Conservation (phyloP, 2,888 invertebrate species). For the Myathropa florea region DNA sequence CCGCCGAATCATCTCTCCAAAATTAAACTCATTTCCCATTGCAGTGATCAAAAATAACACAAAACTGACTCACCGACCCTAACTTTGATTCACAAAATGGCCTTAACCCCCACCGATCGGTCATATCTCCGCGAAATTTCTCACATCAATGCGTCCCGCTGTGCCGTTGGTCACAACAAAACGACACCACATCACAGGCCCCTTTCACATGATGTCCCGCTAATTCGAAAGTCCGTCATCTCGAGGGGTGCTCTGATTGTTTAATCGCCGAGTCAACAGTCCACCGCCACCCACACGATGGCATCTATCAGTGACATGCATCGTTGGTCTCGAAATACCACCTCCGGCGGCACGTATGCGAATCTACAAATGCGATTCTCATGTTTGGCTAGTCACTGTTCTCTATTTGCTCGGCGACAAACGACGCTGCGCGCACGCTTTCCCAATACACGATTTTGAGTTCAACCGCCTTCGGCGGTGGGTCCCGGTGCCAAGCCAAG, state of each 20-base stretch:
- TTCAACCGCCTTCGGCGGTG: constrained; percentile 47
- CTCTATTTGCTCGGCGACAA: constrained; percentile 18
- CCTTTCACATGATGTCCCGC: constrained; percentile 6
- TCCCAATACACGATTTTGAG: constrained; percentile 39
- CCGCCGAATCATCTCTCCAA: neutral
- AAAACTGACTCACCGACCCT: constrained; percentile 46
- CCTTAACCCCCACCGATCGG: constrained; percentile 45
- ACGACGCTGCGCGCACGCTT: constrained; percentile 33
- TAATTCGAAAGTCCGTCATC: constrained; percentile 41
- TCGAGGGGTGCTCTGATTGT: constrained; percentile 58
- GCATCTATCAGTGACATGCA: constrained; percentile 36
- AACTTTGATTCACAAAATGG: constrained; percentile 39
- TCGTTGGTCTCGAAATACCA: constrained; percentile 39
- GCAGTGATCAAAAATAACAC: neutral
- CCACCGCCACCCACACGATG: constrained; percentile 26
- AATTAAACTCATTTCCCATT: neutral
- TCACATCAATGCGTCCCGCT: constrained; percentile 17
- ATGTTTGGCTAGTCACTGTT: constrained; percentile 43
- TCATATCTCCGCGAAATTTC: constrained; percentile 37
- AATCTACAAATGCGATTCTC: constrained; percentile 46
- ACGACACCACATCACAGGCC: neutral
- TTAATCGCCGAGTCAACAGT: constrained; percentile 52
- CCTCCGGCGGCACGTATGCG: constrained; percentile 12
- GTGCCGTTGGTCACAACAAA: constrained; percentile 27
- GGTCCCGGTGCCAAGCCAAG: neutral